phyloP scores from a whole-genome alignment of 2,888 invertebrate genomes.

The Strigamia transsilvanica region DNA sequence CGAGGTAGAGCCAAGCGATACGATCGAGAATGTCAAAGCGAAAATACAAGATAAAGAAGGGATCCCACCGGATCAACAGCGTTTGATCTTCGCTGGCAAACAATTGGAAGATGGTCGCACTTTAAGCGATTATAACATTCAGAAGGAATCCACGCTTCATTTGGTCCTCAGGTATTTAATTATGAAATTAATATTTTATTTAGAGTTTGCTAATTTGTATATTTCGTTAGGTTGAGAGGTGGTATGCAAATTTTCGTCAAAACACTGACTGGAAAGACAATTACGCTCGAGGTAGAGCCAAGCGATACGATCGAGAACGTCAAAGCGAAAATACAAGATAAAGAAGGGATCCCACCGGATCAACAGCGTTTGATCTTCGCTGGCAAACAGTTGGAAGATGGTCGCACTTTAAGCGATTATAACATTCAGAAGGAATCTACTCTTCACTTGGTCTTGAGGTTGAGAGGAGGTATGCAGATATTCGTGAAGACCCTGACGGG shows the following conservation, averaged over 20 bases:
- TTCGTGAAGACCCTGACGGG: conserved; percentile 71
- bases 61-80: conserved; percentile 88
- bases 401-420: conserved; percentile 79
- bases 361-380: conserved; percentile 92
- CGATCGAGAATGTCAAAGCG: conserved; percentile 93
- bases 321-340: conserved; percentile 69
- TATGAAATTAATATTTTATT: neutral
- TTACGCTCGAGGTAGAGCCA: conserved; percentile 71
- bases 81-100: conserved; percentile 74
- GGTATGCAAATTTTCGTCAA: conserved; percentile 70
- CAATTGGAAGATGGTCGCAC: conserved; percentile 72
- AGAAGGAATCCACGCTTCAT: conserved; percentile 64
- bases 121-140: conserved; percentile 71
- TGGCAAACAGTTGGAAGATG: conserved; percentile 88
- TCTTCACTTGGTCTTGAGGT: conserved; percentile 68
- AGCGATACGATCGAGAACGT: conserved; percentile 72
- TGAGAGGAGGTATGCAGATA: conserved; percentile 68
- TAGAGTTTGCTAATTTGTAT: neutral
- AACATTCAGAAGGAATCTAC: conserved; percentile 73
- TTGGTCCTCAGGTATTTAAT: conserved; percentile 1
- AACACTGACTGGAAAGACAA: conserved; percentile 71
- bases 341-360: conserved; percentile 73
- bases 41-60: conserved; percentile 93
- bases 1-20: conserved; percentile 90
- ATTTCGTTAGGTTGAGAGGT: conserved; percentile 62